A percentile compares a stretch with the other conserved stretches of the same genome.
Evolutionary conservation across 2,113 vertebrate genomes (phyloP).

Genomic region (Bubo scandiacus): DNA sequence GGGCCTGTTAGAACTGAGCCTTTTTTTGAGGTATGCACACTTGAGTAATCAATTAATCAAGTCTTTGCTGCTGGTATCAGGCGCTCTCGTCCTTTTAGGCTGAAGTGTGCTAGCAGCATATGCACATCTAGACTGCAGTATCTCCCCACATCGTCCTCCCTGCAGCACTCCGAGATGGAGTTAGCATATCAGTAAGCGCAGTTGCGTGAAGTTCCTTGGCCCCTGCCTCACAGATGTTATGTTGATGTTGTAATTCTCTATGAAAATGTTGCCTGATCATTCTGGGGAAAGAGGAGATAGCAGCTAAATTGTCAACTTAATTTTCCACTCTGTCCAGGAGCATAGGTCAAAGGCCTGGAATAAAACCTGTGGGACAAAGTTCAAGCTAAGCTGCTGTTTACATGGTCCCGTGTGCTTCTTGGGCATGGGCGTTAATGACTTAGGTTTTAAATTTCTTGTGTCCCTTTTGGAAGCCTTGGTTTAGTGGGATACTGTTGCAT

Average conservation of each 20-base stretch:
- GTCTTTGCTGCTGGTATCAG: not conserved
- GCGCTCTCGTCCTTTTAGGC: fast-evolving
- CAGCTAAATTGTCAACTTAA: not conserved
- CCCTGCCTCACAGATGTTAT: fast-evolving
- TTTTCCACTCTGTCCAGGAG: not conserved
- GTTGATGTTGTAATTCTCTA: not conserved
- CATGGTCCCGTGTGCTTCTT: not conserved
- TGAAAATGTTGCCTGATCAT: not conserved
- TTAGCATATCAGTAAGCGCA: fast-evolving
- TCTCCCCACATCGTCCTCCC: not conserved
- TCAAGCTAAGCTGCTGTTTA: not conserved
- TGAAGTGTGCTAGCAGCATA: fast-evolving
- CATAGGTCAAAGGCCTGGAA: slow-evolving; percentile 17
- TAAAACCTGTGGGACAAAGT: slow-evolving; percentile 40
- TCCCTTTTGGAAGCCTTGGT: not conserved
- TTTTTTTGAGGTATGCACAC: not conserved
- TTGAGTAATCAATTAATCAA: not conserved
- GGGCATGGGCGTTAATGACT: not conserved
- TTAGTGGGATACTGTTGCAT: not conserved
- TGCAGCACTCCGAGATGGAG: fast-evolving
- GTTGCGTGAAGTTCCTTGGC: not conserved
- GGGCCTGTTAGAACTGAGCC: not conserved
- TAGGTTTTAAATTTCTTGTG: not conserved
- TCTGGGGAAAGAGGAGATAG: not conserved
- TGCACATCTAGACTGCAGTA: not conserved